These are phyloP conservation scores for Crypturellus tataupa DNA, from an alignment of 2,797 vertebrate species.

Conservation along the genomic window DNA sequence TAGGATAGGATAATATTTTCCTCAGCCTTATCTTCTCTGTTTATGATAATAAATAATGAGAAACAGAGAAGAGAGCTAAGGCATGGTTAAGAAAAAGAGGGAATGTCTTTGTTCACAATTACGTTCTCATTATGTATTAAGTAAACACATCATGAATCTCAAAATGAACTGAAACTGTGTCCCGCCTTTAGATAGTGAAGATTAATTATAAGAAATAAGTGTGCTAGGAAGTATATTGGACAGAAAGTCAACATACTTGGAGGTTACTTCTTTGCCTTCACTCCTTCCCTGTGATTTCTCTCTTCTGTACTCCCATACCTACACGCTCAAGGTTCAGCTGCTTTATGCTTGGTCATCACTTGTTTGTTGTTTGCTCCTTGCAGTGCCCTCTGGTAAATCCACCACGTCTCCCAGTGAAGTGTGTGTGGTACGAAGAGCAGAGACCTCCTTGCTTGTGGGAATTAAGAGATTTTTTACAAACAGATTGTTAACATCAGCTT, in stretches of 20 bases:
- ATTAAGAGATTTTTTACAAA: not conserved
- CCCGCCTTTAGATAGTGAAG: not conserved
- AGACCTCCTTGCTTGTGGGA: not conserved
- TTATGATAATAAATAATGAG: not conserved
- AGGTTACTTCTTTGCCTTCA: not conserved
- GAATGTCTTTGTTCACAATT: not conserved
- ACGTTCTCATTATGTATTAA: not conserved
- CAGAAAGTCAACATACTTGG: not conserved
- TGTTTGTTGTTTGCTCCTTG: not conserved
- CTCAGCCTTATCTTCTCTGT: not conserved
- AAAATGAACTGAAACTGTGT: not conserved
- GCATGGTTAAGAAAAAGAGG: not conserved
- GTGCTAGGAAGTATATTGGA: not conserved
- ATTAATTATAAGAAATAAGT: not conserved
- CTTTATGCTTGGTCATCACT: not conserved
- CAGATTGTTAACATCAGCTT: not conserved
- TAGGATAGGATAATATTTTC: not conserved
- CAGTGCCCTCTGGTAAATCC: not conserved
- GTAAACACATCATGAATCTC: not conserved
- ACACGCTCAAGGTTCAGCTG: not conserved
- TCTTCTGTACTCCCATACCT: no score
- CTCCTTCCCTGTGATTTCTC: not conserved
- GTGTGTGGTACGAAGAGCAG: not conserved
- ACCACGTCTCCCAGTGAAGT: not conserved
- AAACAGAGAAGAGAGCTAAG: not conserved